Evolutionary conservation across 92 coral and sea anemone species (phyloP).

Genomic region (Plumapathes pennacea): DNA sequence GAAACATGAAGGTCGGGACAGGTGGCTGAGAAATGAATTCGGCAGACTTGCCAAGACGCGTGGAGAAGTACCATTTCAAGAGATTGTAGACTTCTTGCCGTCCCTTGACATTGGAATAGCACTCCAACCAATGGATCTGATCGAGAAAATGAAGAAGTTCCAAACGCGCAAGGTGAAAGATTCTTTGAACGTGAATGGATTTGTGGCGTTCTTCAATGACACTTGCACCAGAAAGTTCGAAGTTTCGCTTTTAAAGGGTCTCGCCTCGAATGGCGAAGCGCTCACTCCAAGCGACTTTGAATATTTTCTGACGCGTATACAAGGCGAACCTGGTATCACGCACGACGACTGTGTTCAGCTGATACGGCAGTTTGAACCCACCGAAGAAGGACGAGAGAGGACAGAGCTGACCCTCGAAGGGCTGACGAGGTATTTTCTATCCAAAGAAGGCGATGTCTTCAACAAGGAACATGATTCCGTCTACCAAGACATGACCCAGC

Average conservation of each 20-base stretch:
- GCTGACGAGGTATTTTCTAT: constrained; percentile 51
- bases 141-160: constrained; percentile 15
- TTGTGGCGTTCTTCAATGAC: constrained; percentile 10
- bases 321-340: constrained; percentile 12
- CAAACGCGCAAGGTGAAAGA: constrained; percentile 2
- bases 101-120: constrained; percentile 30
- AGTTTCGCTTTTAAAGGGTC: constrained; percentile 13
- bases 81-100: constrained; percentile 19
- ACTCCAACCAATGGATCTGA: constrained; percentile 24
- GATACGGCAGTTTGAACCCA: constrained; percentile 36
- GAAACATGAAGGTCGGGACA: constrained; percentile 25
- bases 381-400: constrained; percentile 26
- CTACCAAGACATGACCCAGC: constrained; percentile 73
- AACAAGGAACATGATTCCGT: constrained; percentile 47
- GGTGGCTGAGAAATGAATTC: constrained; percentile 38
- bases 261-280: constrained; percentile 34
- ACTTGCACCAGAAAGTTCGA: constrained; percentile 21
- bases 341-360: constrained; percentile 22
- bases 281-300: constrained; percentile 37
- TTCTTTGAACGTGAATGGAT: constrained; percentile 20
- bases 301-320: constrained; percentile 29
- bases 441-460: constrained; percentile 61
- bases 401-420: constrained; percentile 44
- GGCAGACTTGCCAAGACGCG: constrained; percentile 8
- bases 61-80: constrained; percentile 6